A percentile compares a stretch with the other conserved stretches of the same genome.
phyloP scores from a whole-genome alignment of 2,113 vertebrate genomes.

The Planiliza haematocheilus region DNA sequence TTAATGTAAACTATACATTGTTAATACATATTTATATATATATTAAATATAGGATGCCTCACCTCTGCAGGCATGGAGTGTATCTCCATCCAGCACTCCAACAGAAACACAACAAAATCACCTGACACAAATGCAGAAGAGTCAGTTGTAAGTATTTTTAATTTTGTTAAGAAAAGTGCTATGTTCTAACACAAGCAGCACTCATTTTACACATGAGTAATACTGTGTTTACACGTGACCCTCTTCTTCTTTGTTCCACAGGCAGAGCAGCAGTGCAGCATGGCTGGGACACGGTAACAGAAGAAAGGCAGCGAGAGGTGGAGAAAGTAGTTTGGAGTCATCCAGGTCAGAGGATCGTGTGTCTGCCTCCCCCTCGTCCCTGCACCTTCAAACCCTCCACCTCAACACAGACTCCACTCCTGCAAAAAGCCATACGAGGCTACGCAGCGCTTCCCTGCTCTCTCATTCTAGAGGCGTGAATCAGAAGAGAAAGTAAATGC shows the following conservation, averaged over 20 bases:
- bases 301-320: conserved; percentile 17
- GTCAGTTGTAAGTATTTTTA: conserved; percentile 52
- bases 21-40: not conserved
- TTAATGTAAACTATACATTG: not conserved
- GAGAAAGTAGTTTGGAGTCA: conserved; percentile 11
- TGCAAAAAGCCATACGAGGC: conserved; percentile 35
- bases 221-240: not conserved
- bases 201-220: conserved; percentile 6
- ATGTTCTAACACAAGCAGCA: not conserved
- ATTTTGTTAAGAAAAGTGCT: not conserved
- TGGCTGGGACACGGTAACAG: conserved; percentile 28
- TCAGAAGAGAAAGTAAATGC: conserved; percentile 65
- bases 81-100: conserved; percentile 2
- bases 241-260: conserved; percentile 30
- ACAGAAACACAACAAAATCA: conserved; percentile 2
- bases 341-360: conserved; percentile 44
- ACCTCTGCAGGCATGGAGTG: conserved; percentile 28
- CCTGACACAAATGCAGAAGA: conserved; percentile 1
- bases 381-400: conserved; percentile 66
- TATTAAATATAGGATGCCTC: conserved; percentile 53
- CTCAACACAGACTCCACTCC: conserved; percentile 41
- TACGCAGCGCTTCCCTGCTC: not conserved
- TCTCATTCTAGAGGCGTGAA: conserved; percentile 26
- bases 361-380: conserved; percentile 38
- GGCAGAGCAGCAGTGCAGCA: conserved; percentile 54